These are phyloP conservation scores for Chironomus tepperi DNA, from an alignment of 1,140 invertebrate species.

Conservation along the genomic window DNA sequence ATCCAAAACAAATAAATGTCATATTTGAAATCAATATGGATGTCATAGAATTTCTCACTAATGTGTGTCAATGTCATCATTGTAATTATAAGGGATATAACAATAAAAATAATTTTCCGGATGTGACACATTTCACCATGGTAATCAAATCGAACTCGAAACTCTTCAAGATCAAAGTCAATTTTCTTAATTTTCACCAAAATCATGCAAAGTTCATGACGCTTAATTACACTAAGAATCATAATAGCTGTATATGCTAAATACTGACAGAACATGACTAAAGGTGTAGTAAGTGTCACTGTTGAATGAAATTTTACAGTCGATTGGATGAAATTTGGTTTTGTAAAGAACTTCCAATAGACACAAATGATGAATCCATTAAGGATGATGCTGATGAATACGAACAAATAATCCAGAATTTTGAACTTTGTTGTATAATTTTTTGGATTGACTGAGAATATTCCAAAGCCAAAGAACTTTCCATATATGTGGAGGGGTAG, in stretches of 20 bases:
- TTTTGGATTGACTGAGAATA: neutral
- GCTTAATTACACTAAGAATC: neutral
- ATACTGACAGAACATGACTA: neutral
- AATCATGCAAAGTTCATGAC: neutral
- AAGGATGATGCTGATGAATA: neutral
- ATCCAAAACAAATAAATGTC: neutral
- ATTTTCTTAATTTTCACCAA: neutral
- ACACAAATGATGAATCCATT: neutral
- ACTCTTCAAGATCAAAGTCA: neutral
- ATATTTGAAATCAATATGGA: neutral
- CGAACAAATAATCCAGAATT: neutral
- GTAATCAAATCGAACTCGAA: neutral
- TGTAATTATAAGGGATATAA: neutral
- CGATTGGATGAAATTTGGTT: neutral
- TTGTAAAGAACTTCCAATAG: neutral
- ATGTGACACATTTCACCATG: neutral
- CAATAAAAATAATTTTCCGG: neutral
- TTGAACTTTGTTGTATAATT: neutral
- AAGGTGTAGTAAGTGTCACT: neutral
- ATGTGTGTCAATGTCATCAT: neutral
- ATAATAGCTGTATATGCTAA: neutral
- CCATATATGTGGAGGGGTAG: neutral
- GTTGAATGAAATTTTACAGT: neutral
- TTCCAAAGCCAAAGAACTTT: neutral
- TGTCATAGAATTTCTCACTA: neutral